phyloP scores from a whole-genome alignment of 2,888 invertebrate species.

The Drosophila paranaensis region DNA sequence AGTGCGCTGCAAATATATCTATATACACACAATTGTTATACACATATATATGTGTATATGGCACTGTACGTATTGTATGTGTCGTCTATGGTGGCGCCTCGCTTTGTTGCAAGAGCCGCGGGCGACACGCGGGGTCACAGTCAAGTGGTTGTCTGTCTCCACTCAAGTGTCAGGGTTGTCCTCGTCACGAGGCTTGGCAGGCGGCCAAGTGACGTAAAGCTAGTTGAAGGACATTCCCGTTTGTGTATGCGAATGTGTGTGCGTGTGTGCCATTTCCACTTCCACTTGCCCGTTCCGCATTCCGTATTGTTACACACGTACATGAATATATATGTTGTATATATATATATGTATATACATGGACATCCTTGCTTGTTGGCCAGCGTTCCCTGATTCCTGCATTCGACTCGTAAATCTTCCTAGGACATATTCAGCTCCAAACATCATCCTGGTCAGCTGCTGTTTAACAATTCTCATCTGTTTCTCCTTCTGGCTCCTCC shows the following conservation, averaged over 20 bases:
- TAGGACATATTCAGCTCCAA: conserved; percentile 39
- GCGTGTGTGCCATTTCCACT: conserved; percentile 54
- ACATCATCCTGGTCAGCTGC: conserved; percentile 32
- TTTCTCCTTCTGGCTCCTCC: background rate
- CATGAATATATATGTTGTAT: conserved; percentile 6
- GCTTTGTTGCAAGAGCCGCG: conserved; percentile 36
- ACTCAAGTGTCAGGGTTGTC: conserved; percentile 69
- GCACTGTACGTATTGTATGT: conserved; percentile 14
- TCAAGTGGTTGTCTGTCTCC: conserved; percentile 77
- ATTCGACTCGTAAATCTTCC: conserved; percentile 55
- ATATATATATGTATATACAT: background rate
- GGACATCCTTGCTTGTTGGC: conserved; percentile 31
- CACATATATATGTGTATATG: background rate
- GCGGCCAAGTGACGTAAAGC: conserved; percentile 54
- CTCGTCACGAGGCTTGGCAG: conserved; percentile 50
- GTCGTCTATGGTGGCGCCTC: conserved; percentile 25
- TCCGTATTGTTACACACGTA: conserved; percentile 35
- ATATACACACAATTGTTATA: conserved; percentile 5
- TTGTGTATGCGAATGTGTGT: background rate
- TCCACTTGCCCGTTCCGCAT: conserved; percentile 49
- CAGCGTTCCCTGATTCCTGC: conserved; percentile 34
- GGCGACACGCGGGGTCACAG: conserved; percentile 43
- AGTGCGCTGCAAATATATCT: conserved; percentile 10
- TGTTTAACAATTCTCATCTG: conserved; percentile 21
- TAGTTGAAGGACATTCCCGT: conserved; percentile 51